Evolutionary conservation across 1,140 invertebrate species (phyloP).

Genomic region (Zophobas morio): DNA sequence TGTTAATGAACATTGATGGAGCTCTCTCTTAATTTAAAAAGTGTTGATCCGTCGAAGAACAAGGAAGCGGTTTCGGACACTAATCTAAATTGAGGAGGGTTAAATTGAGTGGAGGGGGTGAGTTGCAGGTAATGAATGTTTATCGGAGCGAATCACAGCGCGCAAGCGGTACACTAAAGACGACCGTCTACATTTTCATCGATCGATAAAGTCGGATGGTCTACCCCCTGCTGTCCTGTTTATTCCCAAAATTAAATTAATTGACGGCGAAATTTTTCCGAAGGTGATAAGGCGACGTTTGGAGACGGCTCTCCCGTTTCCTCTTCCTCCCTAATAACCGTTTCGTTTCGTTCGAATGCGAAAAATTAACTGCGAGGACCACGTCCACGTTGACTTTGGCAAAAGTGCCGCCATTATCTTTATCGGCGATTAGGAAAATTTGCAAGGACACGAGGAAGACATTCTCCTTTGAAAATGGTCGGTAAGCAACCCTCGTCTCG

Average conservation of each 20-base stretch:
- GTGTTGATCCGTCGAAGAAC: conserved; percentile 56
- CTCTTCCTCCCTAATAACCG: conserved; percentile 2
- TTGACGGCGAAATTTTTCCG: neutral
- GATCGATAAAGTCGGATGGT: conserved; percentile 24
- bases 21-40: conserved; percentile 29
- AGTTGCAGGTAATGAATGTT: conserved; percentile 63
- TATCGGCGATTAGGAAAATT: conserved; percentile 51
- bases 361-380: too few relatives aligned
- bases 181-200: conserved; percentile 39
- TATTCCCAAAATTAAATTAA: conserved; percentile 28
- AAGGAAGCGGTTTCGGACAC: conserved; percentile 59
- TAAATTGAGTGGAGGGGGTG: conserved; percentile 61
- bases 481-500: conserved; percentile 48
- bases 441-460: conserved; percentile 47
- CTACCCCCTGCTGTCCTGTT: conserved; percentile 22
- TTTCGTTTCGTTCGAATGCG: neutral
- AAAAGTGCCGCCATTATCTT: conserved; percentile 27
- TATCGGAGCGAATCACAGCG: conserved; percentile 62
- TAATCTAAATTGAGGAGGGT: conserved; percentile 64
- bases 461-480: conserved; percentile 45
- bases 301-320: neutral
- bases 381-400: too few relatives aligned
- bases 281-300: conserved; percentile 14
- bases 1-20: conserved; percentile 14
- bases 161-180: conserved; percentile 47